Base-by-base conservation (phyloP, 2,888 invertebrate genomes). In the Eupithecia tripunctaria region DNA sequence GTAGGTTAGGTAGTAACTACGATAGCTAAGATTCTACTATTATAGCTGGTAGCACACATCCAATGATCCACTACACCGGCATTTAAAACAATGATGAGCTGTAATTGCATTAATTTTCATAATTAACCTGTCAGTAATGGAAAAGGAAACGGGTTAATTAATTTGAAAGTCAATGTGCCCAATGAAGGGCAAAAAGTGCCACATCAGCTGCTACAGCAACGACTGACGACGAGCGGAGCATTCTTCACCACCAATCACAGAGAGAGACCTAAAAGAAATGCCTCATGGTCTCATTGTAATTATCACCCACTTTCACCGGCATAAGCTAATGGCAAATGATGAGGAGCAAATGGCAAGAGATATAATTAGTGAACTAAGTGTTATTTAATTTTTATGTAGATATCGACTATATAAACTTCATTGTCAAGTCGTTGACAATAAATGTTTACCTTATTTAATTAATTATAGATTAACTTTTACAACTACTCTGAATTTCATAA, bases 141-240 rank as follows among this genome's bases (percentile, higher is more conserved):
- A 43, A 56, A 56, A 32, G 68, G 78, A 82, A 79, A 78, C 72
- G 78, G 68, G 56, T 80, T 78, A 68, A 80, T 70, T 71, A 74
- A 75, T 78, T 64, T 70, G 71, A 70, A 78, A 78, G 77, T 70
- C 73, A 69, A 74, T 73, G 72, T 67, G 70, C 72, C 56, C 67
- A 70, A 63, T 74, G 71, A 74, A 71, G 64, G 72, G 66, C 51
- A 72, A 59, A 71, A 70, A 68, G 43, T 60, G 32, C 15, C 66
- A 25, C 41, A 29, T 27, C 15, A 65, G n/a, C 32, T 21, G 56
- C 56, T 51, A 36, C 5, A 10, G 25, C 21, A 3, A 43, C 43
- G 18, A 43, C 38, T 1, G 56, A 56, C 56, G 56, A 25, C 56
- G 56, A 14, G 12, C 66, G n/a, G 51, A 18, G 25, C 36, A 38